phyloP scores from a whole-genome alignment of 2,888 invertebrate genomes.

The Drosophila setosimentum region DNA sequence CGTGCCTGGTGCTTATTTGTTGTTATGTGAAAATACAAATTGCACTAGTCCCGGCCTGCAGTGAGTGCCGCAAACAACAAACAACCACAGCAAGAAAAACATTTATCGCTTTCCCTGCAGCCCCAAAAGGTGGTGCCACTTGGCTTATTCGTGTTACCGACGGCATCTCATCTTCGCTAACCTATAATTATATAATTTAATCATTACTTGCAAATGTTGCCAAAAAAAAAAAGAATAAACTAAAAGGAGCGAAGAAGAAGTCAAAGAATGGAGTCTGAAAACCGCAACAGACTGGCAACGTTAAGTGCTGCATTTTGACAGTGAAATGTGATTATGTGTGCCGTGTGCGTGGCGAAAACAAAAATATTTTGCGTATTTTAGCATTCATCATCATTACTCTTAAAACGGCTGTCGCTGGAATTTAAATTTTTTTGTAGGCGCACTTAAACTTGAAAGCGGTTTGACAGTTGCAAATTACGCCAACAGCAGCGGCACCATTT shows the following conservation, averaged over 20 bases:
- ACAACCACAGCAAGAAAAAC: background rate
- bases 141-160: slow-evolving; percentile 52
- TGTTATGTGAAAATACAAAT: slow-evolving; percentile 86
- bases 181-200: slow-evolving; percentile 84
- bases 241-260: slow-evolving; percentile 19
- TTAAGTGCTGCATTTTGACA: slow-evolving; percentile 74
- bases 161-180: slow-evolving; percentile 64
- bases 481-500: slow-evolving; percentile 12
- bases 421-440: slow-evolving; percentile 65
- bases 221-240: slow-evolving; percentile 54
- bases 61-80: slow-evolving; percentile 76
- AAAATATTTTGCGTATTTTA: slow-evolving; percentile 79
- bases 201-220: slow-evolving; percentile 83
- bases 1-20: slow-evolving; percentile 87
- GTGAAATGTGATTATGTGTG: slow-evolving; percentile 71
- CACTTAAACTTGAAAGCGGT: slow-evolving; percentile 67
- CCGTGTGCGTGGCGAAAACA: slow-evolving; percentile 63
- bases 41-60: slow-evolving; percentile 89
- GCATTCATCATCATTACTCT: slow-evolving; percentile 77
- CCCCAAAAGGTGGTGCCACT: slow-evolving; percentile 29
- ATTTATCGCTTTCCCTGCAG: slow-evolving; percentile 7
- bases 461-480: slow-evolving; percentile 75
- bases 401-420: slow-evolving; percentile 48
- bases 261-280: slow-evolving; percentile 40
- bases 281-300: slow-evolving; percentile 45